These are phyloP conservation scores for Grapholita molesta DNA, from an alignment of 1,140 invertebrate species.

Conservation along the genomic window DNA sequence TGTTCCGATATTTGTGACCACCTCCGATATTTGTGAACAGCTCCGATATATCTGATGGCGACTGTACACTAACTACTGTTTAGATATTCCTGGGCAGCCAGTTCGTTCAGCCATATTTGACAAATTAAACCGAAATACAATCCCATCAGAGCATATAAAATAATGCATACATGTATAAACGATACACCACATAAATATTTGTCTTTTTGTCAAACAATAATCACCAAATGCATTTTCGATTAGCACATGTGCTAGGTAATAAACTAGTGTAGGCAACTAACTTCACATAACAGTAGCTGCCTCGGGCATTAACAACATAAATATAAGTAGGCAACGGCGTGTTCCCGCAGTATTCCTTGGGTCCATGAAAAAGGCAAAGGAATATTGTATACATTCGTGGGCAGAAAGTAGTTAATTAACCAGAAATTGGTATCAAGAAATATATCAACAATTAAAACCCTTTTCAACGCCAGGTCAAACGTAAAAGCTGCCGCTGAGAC, in stretches of 20 bases:
- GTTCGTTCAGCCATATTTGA: too few species aligned
- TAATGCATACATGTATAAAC: conserved; percentile 1
- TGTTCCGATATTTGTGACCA: too few species aligned
- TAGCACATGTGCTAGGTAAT: conserved; percentile 15
- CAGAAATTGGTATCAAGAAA: neutral
- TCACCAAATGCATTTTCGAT: conserved; percentile 20
- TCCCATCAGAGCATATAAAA: neutral
- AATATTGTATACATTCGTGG: neutral
- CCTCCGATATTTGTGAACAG: too few species aligned
- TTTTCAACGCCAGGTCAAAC: too few species aligned
- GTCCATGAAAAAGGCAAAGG: too few species aligned
- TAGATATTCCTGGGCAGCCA: neutral
- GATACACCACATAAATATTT: conserved; percentile 21
- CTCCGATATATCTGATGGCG: too few species aligned
- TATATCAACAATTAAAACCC: neutral
- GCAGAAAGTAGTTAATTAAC: neutral
- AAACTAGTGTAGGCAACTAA: neutral
- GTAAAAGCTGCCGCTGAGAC: too few species aligned
- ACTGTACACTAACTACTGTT: neutral
- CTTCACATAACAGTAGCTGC: neutral
- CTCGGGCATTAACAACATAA: neutral
- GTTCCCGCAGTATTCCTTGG: too few species aligned
- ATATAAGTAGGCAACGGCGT: neutral
- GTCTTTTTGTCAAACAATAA: conserved; percentile 22
- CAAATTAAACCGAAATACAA: neutral